Evolutionary conservation across 2,888 invertebrate genomes (phyloP).

Genomic region (Acanthosepion pharaonis): DNA sequence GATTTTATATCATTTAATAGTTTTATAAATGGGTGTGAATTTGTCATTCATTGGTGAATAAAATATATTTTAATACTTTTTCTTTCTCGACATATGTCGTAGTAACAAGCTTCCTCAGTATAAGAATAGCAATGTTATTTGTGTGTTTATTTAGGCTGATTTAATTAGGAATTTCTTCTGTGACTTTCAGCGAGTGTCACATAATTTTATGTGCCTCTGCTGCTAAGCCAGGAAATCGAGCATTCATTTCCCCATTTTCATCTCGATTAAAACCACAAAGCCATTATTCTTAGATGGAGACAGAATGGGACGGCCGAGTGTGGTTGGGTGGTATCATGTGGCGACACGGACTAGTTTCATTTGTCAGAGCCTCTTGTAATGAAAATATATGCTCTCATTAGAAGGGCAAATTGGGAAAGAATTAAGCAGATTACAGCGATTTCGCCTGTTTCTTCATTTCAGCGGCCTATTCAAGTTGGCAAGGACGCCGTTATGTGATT

Average conservation of each 20-base stretch:
- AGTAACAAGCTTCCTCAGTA: too few species aligned
- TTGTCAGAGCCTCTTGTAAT: background rate
- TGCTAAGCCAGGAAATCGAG: background rate
- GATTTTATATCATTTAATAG: too few species aligned
- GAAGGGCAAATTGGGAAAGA: background rate
- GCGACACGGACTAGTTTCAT: background rate
- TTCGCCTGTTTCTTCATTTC: background rate
- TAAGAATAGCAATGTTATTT: too few species aligned
- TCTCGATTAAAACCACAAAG: background rate
- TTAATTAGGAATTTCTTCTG: background rate
- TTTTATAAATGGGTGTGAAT: too few species aligned
- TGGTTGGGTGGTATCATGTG: background rate
- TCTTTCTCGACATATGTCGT: too few species aligned
- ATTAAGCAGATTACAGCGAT: background rate
- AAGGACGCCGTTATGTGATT: background rate
- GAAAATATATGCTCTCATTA: slow-evolving; percentile 20
- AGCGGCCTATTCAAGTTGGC: background rate
- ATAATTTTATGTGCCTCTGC: background rate
- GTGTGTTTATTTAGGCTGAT: too few species aligned
- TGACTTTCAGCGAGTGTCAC: background rate
- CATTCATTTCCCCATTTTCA: background rate
- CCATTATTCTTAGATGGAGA: background rate
- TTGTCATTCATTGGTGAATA: too few species aligned
- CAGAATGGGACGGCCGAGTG: background rate
- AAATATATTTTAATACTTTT: too few species aligned